Conservation (phyloP, 2,888 invertebrate genomes). For the Plagiodera versicolora region DNA sequence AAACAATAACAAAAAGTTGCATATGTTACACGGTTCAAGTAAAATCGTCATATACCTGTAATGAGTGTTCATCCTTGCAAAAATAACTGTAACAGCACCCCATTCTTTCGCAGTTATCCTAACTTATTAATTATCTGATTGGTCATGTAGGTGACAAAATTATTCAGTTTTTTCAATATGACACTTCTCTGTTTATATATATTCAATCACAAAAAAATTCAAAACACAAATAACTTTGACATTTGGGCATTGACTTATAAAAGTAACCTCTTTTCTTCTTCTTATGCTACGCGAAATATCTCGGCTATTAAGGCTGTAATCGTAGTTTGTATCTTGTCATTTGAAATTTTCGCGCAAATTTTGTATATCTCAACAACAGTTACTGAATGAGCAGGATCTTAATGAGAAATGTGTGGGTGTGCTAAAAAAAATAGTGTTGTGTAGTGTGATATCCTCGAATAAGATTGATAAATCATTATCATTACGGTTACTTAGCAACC, state of each 20-base stretch:
- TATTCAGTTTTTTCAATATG: background rate
- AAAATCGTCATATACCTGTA: slow-evolving; percentile 60
- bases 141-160: slow-evolving; percentile 17
- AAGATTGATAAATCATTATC: too few relatives aligned
- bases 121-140: slow-evolving; percentile 12
- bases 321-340: too few relatives aligned
- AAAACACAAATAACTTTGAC: background rate
- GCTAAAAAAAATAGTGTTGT: too few relatives aligned
- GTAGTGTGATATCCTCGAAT: too few relatives aligned
- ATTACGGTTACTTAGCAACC: background rate
- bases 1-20: background rate
- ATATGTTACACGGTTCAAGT: slow-evolving; percentile 10
- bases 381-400: too few relatives aligned
- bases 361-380: too few relatives aligned
- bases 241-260: background rate
- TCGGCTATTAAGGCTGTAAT: too few relatives aligned
- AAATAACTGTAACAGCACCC: slow-evolving; percentile 73
- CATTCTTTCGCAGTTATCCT: slow-evolving; percentile 51
- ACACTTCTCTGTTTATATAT: background rate
- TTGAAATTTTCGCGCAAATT: too few relatives aligned
- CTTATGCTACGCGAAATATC: background rate
- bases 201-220: background rate
- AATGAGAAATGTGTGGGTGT: too few relatives aligned
- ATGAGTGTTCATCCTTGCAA: slow-evolving; percentile 68
- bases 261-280: background rate